phyloP scores from a whole-genome alignment of 2,888 invertebrate genomes.

The Volucella inanis region DNA sequence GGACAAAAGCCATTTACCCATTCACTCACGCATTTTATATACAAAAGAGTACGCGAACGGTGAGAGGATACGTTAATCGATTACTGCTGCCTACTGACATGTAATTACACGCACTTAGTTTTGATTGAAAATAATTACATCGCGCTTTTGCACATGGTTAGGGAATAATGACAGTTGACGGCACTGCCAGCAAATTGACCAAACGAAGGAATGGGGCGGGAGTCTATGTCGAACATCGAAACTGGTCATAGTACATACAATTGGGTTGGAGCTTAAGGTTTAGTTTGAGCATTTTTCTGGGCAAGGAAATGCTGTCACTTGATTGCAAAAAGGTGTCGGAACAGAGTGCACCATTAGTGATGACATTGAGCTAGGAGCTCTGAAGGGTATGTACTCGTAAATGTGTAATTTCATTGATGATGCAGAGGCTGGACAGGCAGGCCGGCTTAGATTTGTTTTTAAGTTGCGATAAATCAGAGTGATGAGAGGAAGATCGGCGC shows the following conservation, averaged over 20 bases:
- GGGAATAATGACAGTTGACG: conserved; percentile 73
- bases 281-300: conserved; percentile 38
- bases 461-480: conserved; percentile 33
- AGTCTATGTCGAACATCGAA: conserved; percentile 2
- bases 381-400: conserved; percentile 24
- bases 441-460: conserved; percentile 31
- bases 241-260: conserved; percentile 47
- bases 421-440: conserved; percentile 22
- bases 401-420: conserved; percentile 56
- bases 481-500: conserved; percentile 8
- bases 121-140: conserved; percentile 79
- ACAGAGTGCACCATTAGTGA: conserved; percentile 58
- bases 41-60: background rate
- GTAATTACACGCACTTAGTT: conserved; percentile 79
- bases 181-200: conserved; percentile 58
- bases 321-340: conserved; percentile 65
- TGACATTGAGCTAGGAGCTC: conserved; percentile 65
- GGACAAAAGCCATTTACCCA: conserved; percentile 18
- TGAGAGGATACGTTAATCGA: conserved; percentile 74
- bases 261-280: conserved; percentile 7
- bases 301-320: conserved; percentile 26
- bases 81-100: conserved; percentile 76
- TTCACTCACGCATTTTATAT: background rate
- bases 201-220: conserved; percentile 13
- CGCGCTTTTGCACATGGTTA: conserved; percentile 74